Percentiles rank a stretch among this genome's conserved stretches.
Evolutionary conservation across 2,113 vertebrate genomes (phyloP).

Genomic region (Fregetta grallaria): DNA sequence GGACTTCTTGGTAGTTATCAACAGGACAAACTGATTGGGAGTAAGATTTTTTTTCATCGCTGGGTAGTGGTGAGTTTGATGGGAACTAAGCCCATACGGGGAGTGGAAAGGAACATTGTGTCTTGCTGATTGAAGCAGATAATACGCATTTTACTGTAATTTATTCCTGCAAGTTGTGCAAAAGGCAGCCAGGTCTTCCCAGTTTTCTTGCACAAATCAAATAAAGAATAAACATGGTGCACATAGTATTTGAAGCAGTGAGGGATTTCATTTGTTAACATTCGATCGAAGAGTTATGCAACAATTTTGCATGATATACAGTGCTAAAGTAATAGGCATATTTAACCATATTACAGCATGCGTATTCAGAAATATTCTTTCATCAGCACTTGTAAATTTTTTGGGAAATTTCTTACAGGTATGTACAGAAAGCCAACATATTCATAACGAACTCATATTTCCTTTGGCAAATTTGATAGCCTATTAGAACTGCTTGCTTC

Average conservation of each 20-base stretch:
- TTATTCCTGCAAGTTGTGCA: neutral
- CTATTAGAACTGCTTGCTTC: neutral
- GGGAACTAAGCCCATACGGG: neutral
- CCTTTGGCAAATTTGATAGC: neutral
- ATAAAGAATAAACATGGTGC: neutral
- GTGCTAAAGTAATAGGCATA: neutral
- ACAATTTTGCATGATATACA: neutral
- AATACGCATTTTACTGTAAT: neutral
- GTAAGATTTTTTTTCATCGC: neutral
- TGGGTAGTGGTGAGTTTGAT: neutral
- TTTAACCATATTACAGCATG: neutral
- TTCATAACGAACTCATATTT: neutral
- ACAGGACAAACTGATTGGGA: neutral
- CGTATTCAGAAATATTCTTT: neutral
- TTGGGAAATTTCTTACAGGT: neutral
- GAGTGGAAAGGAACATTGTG: neutral
- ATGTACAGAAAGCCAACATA: neutral
- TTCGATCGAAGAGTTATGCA: neutral
- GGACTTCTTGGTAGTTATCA: neutral
- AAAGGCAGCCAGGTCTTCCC: neutral
- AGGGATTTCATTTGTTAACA: neutral
- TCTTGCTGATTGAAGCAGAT: neutral
- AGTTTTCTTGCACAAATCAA: neutral
- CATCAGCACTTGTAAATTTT: neutral
- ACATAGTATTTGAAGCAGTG: neutral